Conservation (phyloP, 1,140 invertebrate species). For the Drosophila navojoa region DNA sequence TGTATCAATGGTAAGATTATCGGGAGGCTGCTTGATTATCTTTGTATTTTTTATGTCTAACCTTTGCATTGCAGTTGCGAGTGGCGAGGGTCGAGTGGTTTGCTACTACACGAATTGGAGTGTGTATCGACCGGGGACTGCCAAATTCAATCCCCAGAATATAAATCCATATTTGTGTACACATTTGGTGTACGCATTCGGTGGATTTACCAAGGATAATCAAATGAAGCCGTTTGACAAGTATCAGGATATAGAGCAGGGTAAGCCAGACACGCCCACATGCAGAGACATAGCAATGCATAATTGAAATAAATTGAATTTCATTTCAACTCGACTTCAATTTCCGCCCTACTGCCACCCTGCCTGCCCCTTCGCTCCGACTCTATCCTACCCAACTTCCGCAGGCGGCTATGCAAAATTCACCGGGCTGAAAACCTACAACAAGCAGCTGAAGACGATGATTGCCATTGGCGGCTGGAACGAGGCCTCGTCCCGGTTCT, state of each 20-base stretch:
- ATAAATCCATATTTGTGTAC: conserved; percentile 98
- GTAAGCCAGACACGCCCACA: conserved; percentile 85
- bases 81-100: conserved; percentile 88
- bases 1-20: conserved; percentile 74
- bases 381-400: not conserved
- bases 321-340: conserved; percentile 51
- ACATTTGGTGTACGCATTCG: conserved; percentile 97
- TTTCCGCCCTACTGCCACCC: conserved; percentile 40
- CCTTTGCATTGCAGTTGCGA: conserved; percentile 42
- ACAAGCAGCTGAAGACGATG: conserved; percentile 95
- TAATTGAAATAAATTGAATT: conserved; percentile 11
- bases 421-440: conserved; percentile 95
- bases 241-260: conserved; percentile 97
- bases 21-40: not conserved
- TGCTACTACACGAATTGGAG: conserved; percentile 98
- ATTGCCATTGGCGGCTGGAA: conserved; percentile 98
- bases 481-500: conserved; percentile 95
- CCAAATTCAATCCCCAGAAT: conserved; percentile 96
- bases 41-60: not conserved
- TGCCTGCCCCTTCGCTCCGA: no score
- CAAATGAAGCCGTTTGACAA: conserved; percentile 96
- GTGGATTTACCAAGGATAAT: conserved; percentile 95
- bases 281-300: not conserved
- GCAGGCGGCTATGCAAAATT: conserved; percentile 98
- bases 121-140: conserved; percentile 93